Evolutionary conservation across 2,797 vertebrate genomes (phyloP).

Genomic region (Pampus argenteus): DNA sequence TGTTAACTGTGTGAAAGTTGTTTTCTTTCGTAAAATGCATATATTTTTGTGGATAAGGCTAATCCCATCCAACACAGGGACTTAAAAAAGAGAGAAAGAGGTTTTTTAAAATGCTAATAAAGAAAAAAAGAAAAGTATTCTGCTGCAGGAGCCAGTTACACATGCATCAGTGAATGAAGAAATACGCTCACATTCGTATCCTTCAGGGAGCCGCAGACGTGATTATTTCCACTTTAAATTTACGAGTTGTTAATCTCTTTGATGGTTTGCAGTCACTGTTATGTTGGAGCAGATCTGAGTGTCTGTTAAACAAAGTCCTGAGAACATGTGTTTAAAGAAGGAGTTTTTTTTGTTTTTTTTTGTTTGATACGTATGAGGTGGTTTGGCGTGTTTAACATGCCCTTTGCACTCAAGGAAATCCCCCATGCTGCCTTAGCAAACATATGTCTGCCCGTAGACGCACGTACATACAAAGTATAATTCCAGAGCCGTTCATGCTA

Average conservation of each 20-base stretch:
- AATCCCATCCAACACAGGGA: conserved; percentile 10
- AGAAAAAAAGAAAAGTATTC: neutral
- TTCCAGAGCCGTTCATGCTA: conserved; percentile 70
- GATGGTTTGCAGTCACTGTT: conserved; percentile 55
- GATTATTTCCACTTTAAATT: conserved; percentile 68
- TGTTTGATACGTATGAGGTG: conserved; percentile 33
- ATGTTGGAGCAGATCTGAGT: conserved; percentile 27
- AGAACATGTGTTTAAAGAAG: conserved; percentile 59
- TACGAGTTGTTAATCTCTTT: conserved; percentile 67
- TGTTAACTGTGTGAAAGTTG: conserved; percentile 41
- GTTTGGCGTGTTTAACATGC: conserved; percentile 55
- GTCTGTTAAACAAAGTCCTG: conserved; percentile 42
- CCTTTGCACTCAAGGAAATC: conserved; percentile 58
- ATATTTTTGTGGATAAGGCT: conserved; percentile 16
- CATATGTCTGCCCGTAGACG: conserved; percentile 46
- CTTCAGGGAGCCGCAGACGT: conserved; percentile 44
- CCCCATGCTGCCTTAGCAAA: conserved; percentile 51
- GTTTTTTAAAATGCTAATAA: conserved; percentile 19
- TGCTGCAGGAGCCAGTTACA: conserved; percentile 19
- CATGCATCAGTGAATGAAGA: conserved; percentile 43
- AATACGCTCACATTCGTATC: conserved; percentile 26
- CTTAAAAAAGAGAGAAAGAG: conserved; percentile 6
- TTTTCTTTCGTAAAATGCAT: conserved; percentile 23
- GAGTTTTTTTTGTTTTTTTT: conserved; percentile 28
- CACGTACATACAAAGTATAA: conserved; percentile 56